Evolutionary conservation across 2,797 vertebrate species (phyloP).

Genomic region (Acestrorhynchus altus): DNA sequence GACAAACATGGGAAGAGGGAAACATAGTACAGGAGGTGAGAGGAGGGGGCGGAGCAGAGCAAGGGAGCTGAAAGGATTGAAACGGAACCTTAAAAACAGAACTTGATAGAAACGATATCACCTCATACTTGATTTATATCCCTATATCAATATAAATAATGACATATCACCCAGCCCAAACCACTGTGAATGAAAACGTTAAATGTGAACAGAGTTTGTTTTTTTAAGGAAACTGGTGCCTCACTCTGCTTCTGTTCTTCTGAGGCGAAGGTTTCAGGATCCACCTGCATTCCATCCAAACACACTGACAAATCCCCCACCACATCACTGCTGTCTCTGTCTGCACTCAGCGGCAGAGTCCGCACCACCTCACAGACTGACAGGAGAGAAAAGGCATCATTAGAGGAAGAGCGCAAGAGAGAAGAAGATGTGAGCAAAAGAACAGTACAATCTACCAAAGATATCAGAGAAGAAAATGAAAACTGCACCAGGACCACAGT

Average conservation of each 20-base stretch:
- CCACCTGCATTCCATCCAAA: conserved; percentile 89
- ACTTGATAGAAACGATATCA: too few relatives aligned
- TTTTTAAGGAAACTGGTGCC: conserved; percentile 14
- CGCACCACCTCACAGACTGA: conserved; percentile 93
- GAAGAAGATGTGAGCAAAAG: not conserved
- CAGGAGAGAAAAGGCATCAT: not conserved
- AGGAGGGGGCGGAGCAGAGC: too few relatives aligned
- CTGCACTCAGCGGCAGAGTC: conserved; percentile 86
- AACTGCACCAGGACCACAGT: too few relatives aligned
- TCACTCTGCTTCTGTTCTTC: conserved; percentile 76
- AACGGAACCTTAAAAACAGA: too few relatives aligned
- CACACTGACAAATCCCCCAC: conserved; percentile 94
- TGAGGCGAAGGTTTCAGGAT: conserved; percentile 80
- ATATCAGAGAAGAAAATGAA: not conserved
- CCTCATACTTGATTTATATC: too few relatives aligned
- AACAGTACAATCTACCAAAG: not conserved
- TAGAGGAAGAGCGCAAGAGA: not conserved
- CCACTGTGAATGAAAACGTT: not conserved
- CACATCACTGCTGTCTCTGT: conserved; percentile 86
- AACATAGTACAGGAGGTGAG: too few relatives aligned
- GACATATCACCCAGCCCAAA: too few relatives aligned
- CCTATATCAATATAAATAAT: too few relatives aligned
- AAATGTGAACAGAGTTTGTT: not conserved
- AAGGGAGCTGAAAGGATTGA: too few relatives aligned
- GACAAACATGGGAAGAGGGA: too few relatives aligned